phyloP scores from a whole-genome alignment of 2,113 vertebrate genomes.

The Cygnus buccinator region DNA sequence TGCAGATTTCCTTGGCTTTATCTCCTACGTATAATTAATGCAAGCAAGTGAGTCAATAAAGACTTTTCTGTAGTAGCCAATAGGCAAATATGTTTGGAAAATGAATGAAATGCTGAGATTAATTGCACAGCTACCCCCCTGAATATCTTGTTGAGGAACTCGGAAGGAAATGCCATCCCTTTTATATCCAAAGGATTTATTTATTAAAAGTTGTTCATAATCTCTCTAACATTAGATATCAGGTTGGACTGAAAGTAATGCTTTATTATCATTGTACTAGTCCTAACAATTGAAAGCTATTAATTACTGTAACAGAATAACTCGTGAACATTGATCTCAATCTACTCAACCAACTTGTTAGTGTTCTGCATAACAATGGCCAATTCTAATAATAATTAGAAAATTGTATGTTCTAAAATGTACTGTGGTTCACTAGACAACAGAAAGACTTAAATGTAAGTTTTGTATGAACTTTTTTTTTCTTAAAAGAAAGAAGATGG shows the following conservation, averaged over 20 bases:
- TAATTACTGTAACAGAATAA: conserved; percentile 55
- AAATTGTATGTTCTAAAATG: conserved; percentile 41
- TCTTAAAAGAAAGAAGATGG: too few species aligned
- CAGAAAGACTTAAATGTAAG: background rate
- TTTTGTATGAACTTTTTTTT: background rate
- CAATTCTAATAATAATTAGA: conserved; percentile 66
- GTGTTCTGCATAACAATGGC: conserved; percentile 25
- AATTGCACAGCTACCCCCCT: background rate
- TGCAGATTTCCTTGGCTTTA: background rate
- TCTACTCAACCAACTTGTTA: conserved; percentile 38
- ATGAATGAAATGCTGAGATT: conserved; percentile 10
- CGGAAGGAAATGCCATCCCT: background rate
- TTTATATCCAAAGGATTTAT: conserved; percentile 26
- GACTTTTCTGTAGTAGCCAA: conserved; percentile 5
- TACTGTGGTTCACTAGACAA: background rate
- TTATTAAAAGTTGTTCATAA: conserved; percentile 42
- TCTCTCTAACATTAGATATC: conserved; percentile 22
- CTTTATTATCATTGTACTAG: conserved; percentile 35
- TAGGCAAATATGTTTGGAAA: background rate
- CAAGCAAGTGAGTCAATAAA: background rate
- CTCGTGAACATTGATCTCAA: conserved; percentile 65
- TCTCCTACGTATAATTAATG: conserved; percentile 12
- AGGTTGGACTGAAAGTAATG: conserved; percentile 9
- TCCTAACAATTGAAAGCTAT: conserved; percentile 58
- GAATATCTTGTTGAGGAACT: background rate